Conservation (phyloP, 2,888 invertebrate genomes). For the Ormyrus nitidulus region DNA sequence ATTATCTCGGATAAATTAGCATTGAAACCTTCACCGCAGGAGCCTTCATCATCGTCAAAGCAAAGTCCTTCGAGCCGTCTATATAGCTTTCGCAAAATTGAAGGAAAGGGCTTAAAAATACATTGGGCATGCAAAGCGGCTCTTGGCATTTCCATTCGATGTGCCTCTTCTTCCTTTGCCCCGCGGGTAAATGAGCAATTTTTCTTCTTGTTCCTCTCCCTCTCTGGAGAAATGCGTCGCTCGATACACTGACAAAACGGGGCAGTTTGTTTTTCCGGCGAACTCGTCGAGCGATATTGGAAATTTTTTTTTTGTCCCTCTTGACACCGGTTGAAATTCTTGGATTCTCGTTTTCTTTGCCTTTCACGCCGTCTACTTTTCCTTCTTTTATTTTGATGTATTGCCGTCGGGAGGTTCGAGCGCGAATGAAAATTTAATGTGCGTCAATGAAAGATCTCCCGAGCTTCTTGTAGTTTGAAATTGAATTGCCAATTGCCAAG, state of each 20-base stretch:
- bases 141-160: background rate
- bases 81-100: too few species aligned
- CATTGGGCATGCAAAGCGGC: background rate
- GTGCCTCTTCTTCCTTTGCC: background rate
- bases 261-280: background rate
- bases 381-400: too few species aligned
- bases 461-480: background rate
- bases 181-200: background rate
- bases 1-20: too few species aligned
- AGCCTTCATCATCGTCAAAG: too few species aligned
- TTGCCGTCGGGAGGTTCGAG: background rate
- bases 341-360: too few species aligned
- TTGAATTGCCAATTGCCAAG: background rate
- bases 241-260: conserved; percentile 2
- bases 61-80: too few species aligned
- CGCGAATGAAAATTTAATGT: background rate
- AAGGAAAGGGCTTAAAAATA: background rate
- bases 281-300: background rate
- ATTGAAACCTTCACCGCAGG: too few species aligned
- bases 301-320: background rate
- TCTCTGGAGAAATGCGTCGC: background rate
- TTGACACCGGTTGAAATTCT: too few species aligned
- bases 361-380: too few species aligned
- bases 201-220: background rate
- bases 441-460: background rate